Evolutionary conservation across 1,140 invertebrate species (phyloP), one percentile per base, ranked within the genome.

Genomic region (Bombus polaris): DNA sequence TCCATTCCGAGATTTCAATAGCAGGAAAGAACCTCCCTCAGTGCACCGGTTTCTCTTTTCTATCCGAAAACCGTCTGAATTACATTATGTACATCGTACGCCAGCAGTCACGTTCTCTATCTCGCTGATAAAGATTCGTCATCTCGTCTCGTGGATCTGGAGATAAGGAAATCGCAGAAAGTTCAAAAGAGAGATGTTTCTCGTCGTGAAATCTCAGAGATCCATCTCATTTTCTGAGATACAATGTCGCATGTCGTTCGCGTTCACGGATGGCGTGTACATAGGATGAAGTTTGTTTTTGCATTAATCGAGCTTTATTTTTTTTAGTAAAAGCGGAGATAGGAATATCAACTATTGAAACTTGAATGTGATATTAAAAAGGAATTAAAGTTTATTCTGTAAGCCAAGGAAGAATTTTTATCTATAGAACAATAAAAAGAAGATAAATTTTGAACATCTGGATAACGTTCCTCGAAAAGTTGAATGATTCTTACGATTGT

Each of bases 41-140:
- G 9, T 44, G 32, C 68, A 62, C 80, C 39, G 80, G 68, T 87
- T 88, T 88, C 13, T 81, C 89, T 79, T 85, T 85, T 81, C 80
- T 65, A 87, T 62, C 62, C 87, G 81, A 85, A 85, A 90, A 87
- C 79, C 81, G 75, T 65, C 72, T 39, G 90, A 89, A 92, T 93
- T 93, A 91, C 85, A 87, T 91, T 93, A 90, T 91, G 92, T 87
- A 86, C 88, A 47, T 66, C 80, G 78, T 71, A 81, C 42, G 70
- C 68, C 70, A 65, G 47, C 59, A 85, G 72, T 85, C 80, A 37
- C 35, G 66, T 72, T 80, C 77, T 81, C 72, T 81, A 80, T 88
- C 76, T 81, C 37, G 35, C 62, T 85, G 89, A 90, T 90, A 90
- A 90, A 85, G 87, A 86, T 90, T 82, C 85, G 77, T 83, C 62